Percentiles rank a stretch among this genome's conserved stretches.
Conservation (phyloP, 2,888 invertebrate species). For the Dione juno region DNA sequence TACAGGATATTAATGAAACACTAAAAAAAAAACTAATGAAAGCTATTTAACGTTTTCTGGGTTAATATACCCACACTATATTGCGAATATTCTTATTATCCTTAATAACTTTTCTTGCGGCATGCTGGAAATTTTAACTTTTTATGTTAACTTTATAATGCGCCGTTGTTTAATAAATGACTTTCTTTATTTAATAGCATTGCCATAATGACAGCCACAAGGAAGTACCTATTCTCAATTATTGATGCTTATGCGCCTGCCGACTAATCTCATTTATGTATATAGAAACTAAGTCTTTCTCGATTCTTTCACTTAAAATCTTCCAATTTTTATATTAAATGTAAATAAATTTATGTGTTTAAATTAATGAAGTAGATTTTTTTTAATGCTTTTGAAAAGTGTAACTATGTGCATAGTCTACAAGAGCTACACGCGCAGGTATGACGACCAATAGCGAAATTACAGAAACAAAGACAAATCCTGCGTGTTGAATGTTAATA, state of each 20-base stretch:
- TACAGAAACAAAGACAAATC: too few relatives aligned
- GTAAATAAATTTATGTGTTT: too few relatives aligned
- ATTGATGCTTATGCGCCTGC: background rate
- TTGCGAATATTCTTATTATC: constrained; percentile 26
- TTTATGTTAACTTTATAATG: constrained; percentile 4
- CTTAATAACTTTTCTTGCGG: constrained; percentile 24
- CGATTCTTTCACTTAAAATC: too few relatives aligned
- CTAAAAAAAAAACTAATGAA: constrained; percentile 8
- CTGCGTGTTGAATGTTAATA: too few relatives aligned
- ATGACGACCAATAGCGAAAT: too few relatives aligned
- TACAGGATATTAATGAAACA: background rate
- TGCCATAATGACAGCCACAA: background rate
- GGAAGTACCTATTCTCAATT: background rate
- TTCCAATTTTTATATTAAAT: too few relatives aligned
- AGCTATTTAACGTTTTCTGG: constrained; percentile 21
- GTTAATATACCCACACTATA: constrained; percentile 25
- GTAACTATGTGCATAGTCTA: too few relatives aligned
- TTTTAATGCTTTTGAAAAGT: too few relatives aligned
- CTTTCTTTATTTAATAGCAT: background rate
- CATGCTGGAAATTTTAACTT: constrained; percentile 9
- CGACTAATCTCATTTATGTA: background rate
- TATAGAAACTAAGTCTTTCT: too few relatives aligned
- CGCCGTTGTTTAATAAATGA: background rate
- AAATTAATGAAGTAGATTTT: too few relatives aligned
- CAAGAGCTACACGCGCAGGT: too few relatives aligned